Evolutionary conservation across 2,113 vertebrate genomes (phyloP).

Genomic region (Hemibagrus wyckioides): DNA sequence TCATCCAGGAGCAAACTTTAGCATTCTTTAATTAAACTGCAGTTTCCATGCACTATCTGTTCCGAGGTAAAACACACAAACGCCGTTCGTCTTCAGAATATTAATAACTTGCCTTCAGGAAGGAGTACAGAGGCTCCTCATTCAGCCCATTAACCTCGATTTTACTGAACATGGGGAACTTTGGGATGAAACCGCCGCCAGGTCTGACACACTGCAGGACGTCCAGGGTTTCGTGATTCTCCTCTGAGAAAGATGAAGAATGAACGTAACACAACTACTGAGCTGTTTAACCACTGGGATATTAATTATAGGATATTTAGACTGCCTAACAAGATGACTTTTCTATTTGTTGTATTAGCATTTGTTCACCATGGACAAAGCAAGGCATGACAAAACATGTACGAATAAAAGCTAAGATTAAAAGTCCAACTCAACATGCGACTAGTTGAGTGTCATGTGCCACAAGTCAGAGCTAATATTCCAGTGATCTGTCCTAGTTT

Average conservation of each 20-base stretch:
- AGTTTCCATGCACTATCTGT: neutral
- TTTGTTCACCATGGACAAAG: neutral
- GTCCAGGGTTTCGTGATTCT: conserved; percentile 73
- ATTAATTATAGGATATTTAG: neutral
- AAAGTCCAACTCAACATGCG: neutral
- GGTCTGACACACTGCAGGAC: conserved; percentile 75
- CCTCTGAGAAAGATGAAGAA: conserved; percentile 61
- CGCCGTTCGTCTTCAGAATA: neutral
- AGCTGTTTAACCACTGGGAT: neutral
- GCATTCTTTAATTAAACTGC: neutral
- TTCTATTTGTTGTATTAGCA: neutral
- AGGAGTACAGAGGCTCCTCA: conserved; percentile 74
- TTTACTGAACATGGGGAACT: conserved; percentile 75
- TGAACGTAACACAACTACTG: neutral
- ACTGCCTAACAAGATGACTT: neutral
- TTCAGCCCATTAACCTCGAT: conserved; percentile 77
- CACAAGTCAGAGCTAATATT: neutral
- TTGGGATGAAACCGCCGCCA: conserved; percentile 72
- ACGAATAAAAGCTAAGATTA: neutral
- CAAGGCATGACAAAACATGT: neutral
- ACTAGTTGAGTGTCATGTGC: no score
- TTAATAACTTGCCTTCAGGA: conserved; percentile 70
- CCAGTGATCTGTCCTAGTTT: neutral
- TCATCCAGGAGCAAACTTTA: neutral
- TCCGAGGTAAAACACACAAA: conserved; percentile 12